Evolutionary conservation across 2,888 invertebrate genomes (phyloP), one percentile per base, ranked within the genome.

Genomic region (Oegoconia quadripuncta): DNA sequence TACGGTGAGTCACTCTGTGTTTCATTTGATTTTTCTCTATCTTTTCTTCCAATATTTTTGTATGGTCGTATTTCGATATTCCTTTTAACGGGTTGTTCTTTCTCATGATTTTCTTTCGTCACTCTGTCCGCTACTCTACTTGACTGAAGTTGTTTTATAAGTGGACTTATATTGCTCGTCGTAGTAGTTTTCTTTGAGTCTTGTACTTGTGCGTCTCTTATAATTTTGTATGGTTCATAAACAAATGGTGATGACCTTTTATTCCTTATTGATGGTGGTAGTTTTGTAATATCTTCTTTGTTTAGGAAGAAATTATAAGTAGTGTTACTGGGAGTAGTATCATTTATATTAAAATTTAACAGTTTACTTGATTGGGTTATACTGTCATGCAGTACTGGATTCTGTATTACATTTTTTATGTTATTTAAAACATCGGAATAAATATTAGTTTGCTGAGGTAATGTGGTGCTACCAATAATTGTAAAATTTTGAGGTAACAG

Each of bases 161-260:
- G 57, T n/a, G 87, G 87, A 39, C 82, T 81, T 9, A 81, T 67
- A 43, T 82, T 83, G 42, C 73, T 66, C 3, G 66, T 63, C 7
- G 78, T 73, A 5, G 77, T 75, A 17, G 79, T 77, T 64, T 84
- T 86, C 41, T 81, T 86, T 1, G 77, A 74, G 38, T 83, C 86
- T 42, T 67, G 72, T 18, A 66, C 48, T 61, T 78, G 80, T 15
- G 68, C 68, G 32, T 86, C 84, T 54, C 69, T 73, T 32, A 88
- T 81, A 18, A 87, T 82, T 70, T 88, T 88, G 40, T 88, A 88
- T 0, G 87, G 87, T 55, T 88, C 87, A 46, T 88, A 88, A 4
- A 78, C 55, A 65, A 87, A 87, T 1, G 76, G 63, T 4, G 74
- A 47, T 11, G 75, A 68, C 47, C 88, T 59, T 54, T 67, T 83